A percentile compares a stretch with the other conserved stretches of the same genome.
These are phyloP conservation scores for Papilio machaon DNA, from an alignment of 1,140 invertebrate genomes.

Conservation along the genomic window DNA sequence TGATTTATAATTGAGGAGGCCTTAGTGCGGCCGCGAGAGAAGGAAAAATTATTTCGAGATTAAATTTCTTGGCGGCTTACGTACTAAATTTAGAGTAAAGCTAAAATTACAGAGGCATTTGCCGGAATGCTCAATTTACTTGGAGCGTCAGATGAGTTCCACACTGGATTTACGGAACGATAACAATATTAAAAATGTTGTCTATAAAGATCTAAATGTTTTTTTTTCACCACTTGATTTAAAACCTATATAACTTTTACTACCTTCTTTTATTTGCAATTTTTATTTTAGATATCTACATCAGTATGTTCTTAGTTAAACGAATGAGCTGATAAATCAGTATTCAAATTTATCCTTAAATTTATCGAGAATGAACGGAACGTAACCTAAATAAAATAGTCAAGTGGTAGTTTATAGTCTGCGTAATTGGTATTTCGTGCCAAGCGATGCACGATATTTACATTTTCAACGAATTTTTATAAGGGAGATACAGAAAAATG, in stretches of 20 bases:
- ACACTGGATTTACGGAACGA: constrained; percentile 49
- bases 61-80: constrained; percentile 74
- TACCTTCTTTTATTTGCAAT: too few species aligned
- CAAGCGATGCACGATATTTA: constrained; percentile 24
- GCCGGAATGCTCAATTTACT: constrained; percentile 75
- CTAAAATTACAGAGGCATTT: constrained; percentile 72
- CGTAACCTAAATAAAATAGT: constrained; percentile 37
- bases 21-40: constrained; percentile 44
- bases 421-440: constrained; percentile 36
- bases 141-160: constrained; percentile 46
- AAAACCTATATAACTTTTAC: too few species aligned
- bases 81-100: constrained; percentile 74
- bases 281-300: neutral
- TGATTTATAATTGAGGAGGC: constrained; percentile 54
- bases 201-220: neutral
- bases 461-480: constrained; percentile 25
- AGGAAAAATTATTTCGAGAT: constrained; percentile 70
- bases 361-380: constrained; percentile 27
- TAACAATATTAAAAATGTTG: constrained; percentile 54
- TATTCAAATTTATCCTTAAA: constrained; percentile 23
- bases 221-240: too few species aligned
- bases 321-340: neutral
- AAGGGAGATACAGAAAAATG: constrained; percentile 3
- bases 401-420: constrained; percentile 29
- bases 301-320: neutral